Conservation (phyloP, 2,888 invertebrate genomes). For the Acanthococcus lagerstroemiae region DNA sequence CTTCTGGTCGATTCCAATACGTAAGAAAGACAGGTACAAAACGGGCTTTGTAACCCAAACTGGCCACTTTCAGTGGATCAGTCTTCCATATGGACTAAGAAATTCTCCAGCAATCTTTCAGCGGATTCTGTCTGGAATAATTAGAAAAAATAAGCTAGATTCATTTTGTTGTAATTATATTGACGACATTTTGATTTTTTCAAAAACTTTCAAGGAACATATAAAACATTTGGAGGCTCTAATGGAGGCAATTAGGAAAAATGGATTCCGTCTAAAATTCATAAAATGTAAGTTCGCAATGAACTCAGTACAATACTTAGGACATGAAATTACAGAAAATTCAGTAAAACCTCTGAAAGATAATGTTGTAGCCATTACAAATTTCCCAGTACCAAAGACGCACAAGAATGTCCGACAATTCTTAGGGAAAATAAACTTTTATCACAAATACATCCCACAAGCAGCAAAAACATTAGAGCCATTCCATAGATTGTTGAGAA, state of each 20-base stretch:
- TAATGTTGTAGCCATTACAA: neutral
- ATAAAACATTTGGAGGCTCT: slow-evolving; percentile 33
- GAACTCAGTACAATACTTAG: slow-evolving; percentile 3
- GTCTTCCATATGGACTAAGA: slow-evolving; percentile 20
- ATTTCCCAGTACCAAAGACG: neutral
- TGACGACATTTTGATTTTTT: slow-evolving; percentile 28
- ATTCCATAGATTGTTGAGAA: neutral
- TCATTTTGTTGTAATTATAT: neutral
- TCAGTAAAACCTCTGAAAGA: neutral
- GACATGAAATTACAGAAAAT: neutral
- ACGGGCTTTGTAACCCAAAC: slow-evolving; percentile 22
- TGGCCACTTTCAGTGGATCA: slow-evolving; percentile 6
- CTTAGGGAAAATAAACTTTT: neutral
- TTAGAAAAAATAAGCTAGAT: neutral
- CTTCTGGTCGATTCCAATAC: slow-evolving; percentile 39
- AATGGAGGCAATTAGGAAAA: slow-evolving; percentile 33
- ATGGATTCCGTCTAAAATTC: slow-evolving; percentile 22
- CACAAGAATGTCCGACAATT: neutral
- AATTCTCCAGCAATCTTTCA: slow-evolving; percentile 10
- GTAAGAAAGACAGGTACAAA: slow-evolving; percentile 20
- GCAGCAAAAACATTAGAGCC: neutral
- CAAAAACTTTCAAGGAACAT: slow-evolving; percentile 36
- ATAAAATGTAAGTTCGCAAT: slow-evolving; percentile 20
- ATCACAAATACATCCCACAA: neutral
- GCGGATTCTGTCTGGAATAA: neutral